Percentiles rank a stretch among this genome's conserved stretches.
phyloP scores from a whole-genome alignment of 2,113 vertebrate genomes.

The Fulica atra region DNA sequence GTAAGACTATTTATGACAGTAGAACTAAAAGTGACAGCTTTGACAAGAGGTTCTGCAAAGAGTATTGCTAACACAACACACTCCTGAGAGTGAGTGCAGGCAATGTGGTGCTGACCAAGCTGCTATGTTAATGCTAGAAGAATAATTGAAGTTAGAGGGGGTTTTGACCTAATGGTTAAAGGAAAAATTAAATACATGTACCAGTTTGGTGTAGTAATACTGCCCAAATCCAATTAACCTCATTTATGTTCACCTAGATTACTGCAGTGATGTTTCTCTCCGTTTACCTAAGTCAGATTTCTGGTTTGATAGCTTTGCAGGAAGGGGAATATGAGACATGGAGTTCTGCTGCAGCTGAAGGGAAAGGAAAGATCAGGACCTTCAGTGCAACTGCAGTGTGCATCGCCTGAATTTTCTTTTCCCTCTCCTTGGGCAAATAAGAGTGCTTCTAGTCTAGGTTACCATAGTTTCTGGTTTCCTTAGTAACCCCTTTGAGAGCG shows the following conservation, averaged over 20 bases:
- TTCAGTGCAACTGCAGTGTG: not conserved
- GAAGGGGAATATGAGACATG: not conserved
- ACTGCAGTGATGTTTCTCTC: not conserved
- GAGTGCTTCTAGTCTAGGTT: slow-evolving; percentile 26
- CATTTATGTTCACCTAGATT: not conserved
- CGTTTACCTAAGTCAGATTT: not conserved
- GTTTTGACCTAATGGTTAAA: not conserved
- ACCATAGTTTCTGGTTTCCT: slow-evolving; percentile 71
- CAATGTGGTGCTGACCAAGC: not conserved
- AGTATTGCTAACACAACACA: not conserved
- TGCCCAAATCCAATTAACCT: not conserved
- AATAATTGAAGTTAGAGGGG: not conserved
- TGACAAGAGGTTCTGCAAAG: not conserved
- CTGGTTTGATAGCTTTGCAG: not conserved
- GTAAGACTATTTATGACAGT: not conserved
- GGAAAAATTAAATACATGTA: not conserved
- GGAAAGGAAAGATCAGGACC: slow-evolving; percentile 26
- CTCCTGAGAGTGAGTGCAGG: not conserved
- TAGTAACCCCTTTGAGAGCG: slow-evolving; percentile 58
- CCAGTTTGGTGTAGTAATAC: not conserved
- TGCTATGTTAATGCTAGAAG: not conserved
- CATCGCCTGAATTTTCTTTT: slow-evolving; percentile 28
- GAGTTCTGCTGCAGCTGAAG: not conserved
- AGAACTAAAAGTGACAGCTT: not conserved
- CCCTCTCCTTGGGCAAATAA: slow-evolving; percentile 47